A percentile compares a stretch with the other conserved stretches of the same genome.
Evolutionary conservation across 2,797 vertebrate species (phyloP).

Genomic region (Accipiter fasciatus): DNA sequence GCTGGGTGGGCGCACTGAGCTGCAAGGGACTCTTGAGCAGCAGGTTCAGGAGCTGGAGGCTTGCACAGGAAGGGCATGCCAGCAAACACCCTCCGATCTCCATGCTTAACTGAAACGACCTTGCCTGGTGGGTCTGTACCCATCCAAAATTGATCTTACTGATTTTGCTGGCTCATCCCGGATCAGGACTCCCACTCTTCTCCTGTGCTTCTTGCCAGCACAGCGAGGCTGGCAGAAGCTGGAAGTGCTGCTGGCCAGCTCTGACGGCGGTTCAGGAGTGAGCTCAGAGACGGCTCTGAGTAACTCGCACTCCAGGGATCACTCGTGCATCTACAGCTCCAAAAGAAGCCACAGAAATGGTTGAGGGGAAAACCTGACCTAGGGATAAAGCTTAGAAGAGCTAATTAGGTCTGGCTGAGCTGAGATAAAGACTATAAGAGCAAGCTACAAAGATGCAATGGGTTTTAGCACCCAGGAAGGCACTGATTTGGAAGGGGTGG

Average conservation of each 20-base stretch:
- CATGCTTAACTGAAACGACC: background rate
- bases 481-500: background rate
- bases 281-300: background rate
- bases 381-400: background rate
- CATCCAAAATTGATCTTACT: background rate
- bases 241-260: background rate
- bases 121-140: background rate
- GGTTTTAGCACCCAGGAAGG: background rate
- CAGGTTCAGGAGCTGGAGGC: background rate
- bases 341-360: background rate
- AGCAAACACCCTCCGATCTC: background rate
- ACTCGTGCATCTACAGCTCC: background rate
- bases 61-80: background rate
- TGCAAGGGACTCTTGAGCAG: background rate
- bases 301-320: background rate
- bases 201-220: background rate
- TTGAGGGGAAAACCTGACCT: background rate
- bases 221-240: background rate
- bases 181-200: background rate
- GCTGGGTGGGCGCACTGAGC: background rate
- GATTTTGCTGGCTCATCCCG: background rate
- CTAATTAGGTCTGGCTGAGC: background rate
- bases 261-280: background rate
- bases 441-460: background rate
- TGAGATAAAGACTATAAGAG: background rate